Percentiles rank a stretch among this genome's conserved stretches.
phyloP scores from a whole-genome alignment of 2,113 vertebrate genomes.

The Nyctereutes procyonoides region DNA sequence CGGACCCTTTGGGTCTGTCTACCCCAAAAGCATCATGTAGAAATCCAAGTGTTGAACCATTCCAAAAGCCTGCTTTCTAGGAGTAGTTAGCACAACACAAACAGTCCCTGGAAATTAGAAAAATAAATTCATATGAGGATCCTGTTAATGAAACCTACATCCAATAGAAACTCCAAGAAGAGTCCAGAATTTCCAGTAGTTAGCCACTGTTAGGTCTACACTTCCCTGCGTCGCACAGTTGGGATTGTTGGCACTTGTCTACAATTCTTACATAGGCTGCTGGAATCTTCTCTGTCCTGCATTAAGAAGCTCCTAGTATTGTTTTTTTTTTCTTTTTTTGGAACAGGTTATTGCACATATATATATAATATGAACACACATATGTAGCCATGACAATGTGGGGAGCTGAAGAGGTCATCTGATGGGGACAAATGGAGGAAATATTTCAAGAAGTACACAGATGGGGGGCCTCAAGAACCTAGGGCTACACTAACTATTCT shows the following conservation, averaged over 20 bases:
- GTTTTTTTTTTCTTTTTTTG: neutral
- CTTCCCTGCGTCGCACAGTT: neutral
- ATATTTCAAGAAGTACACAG: neutral
- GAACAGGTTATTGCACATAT: neutral
- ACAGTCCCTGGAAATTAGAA: rapidly evolving
- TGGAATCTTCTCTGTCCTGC: neutral
- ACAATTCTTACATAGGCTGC: neutral
- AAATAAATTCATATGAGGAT: neutral
- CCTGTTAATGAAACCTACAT: neutral
- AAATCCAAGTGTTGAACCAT: neutral
- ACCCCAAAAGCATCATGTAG: neutral
- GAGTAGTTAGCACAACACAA: neutral
- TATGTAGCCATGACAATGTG: neutral
- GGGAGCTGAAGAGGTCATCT: neutral
- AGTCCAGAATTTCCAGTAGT: neutral
- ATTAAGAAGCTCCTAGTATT: neutral
- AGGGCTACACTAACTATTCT: neutral
- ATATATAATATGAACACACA: neutral
- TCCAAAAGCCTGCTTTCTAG: neutral
- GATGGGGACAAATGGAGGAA: neutral
- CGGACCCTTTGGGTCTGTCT: neutral
- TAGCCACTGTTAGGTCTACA: neutral
- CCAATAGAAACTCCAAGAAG: rapidly evolving
- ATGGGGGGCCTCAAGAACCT: neutral
- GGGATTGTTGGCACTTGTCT: neutral